These are phyloP conservation scores for Philopotamus ludificatus DNA, from an alignment of 1,140 invertebrate genomes.

Conservation along the genomic window DNA sequence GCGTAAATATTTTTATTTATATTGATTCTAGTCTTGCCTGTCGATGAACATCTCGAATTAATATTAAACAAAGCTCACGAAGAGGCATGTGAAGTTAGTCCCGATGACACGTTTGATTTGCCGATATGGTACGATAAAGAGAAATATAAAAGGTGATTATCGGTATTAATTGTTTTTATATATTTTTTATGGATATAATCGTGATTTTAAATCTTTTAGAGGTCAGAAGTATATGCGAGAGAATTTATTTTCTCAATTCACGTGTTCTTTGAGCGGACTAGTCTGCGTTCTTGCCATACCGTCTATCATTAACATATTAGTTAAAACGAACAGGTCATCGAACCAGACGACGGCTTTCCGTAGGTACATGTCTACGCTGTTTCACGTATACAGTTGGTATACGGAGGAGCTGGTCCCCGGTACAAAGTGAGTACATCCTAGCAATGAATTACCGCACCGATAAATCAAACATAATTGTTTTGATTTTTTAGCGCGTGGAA, in stretches of 20 bases:
- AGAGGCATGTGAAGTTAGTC: constrained; percentile 23
- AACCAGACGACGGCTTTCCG: constrained; percentile 66
- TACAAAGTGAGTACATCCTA: constrained; percentile 47
- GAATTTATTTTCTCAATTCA: constrained; percentile 60
- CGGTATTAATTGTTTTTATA: not conserved
- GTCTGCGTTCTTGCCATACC: constrained; percentile 63
- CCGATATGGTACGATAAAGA: constrained; percentile 60
- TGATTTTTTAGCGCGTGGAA: constrained; percentile 56
- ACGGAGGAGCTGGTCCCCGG: constrained; percentile 59
- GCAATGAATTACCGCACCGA: not conserved
- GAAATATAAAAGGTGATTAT: constrained; percentile 56
- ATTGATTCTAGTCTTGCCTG: constrained; percentile 29
- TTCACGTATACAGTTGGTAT: constrained; percentile 75
- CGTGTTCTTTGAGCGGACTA: constrained; percentile 63
- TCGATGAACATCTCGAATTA: constrained; percentile 28
- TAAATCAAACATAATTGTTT: constrained; percentile 12
- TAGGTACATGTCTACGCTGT: constrained; percentile 71
- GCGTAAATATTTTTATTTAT: too few relatives aligned
- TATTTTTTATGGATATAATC: constrained; percentile 10
- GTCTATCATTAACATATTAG: constrained; percentile 62
- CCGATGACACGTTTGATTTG: constrained; percentile 47
- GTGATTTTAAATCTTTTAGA: constrained; percentile 52
- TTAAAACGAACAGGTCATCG: constrained; percentile 65
- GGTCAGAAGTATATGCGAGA: constrained; percentile 65
- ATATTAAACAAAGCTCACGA: constrained; percentile 25